phyloP scores from a whole-genome alignment of 2,888 invertebrate genomes.

The Tortrix viridana region DNA sequence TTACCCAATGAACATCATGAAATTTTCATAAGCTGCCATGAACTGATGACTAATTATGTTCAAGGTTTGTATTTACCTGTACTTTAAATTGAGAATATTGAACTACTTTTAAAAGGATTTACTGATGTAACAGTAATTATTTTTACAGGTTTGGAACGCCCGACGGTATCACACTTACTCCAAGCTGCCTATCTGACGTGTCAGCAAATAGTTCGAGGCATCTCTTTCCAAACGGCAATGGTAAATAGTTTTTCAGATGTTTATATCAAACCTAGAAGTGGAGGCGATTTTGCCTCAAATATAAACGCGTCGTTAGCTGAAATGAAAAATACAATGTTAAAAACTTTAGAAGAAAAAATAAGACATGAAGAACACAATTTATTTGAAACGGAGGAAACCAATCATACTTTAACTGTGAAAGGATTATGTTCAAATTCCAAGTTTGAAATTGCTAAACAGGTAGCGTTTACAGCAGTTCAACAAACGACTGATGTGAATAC shows the following conservation, averaged over 20 bases:
- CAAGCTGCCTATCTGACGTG: slow-evolving; percentile 86
- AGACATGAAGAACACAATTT: slow-evolving; percentile 42
- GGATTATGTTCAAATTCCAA: slow-evolving; percentile 80
- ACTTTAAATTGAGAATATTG: too few species aligned
- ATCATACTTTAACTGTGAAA: slow-evolving; percentile 67
- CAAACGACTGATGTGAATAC: slow-evolving; percentile 41
- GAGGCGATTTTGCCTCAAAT: slow-evolving; percentile 65
- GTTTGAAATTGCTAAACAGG: slow-evolving; percentile 82
- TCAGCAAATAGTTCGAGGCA: slow-evolving; percentile 87
- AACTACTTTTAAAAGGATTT: background rate
- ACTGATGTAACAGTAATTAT: slow-evolving; percentile 15
- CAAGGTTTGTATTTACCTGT: slow-evolving; percentile 62
- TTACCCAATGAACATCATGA: slow-evolving; percentile 66
- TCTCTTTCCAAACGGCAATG: slow-evolving; percentile 81
- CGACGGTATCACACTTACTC: slow-evolving; percentile 86
- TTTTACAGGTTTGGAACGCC: slow-evolving; percentile 83
- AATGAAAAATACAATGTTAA: slow-evolving; percentile 77
- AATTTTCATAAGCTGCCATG: slow-evolving; percentile 67
- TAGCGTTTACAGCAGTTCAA: slow-evolving; percentile 69
- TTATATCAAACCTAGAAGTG: slow-evolving; percentile 84
- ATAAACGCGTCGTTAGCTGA: slow-evolving; percentile 72
- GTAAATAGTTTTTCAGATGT: slow-evolving; percentile 86
- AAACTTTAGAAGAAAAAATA: slow-evolving; percentile 55
- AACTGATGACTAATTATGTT: slow-evolving; percentile 70
- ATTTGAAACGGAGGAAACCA: slow-evolving; percentile 42